Conservation (phyloP, 2,113 vertebrate species). For the Myiagra hebetior region DNA sequence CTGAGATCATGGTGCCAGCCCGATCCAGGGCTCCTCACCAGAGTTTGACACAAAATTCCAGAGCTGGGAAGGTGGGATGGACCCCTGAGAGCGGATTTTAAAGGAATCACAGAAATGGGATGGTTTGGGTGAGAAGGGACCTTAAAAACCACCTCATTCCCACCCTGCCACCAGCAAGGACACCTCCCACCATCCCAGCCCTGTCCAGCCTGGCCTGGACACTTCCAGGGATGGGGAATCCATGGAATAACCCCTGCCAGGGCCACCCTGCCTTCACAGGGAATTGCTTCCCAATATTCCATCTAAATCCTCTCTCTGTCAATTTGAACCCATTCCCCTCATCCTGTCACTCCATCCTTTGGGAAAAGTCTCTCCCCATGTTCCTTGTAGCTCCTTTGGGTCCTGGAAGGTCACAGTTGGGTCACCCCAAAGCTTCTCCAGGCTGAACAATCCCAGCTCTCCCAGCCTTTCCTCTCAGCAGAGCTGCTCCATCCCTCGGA, state of each 20-base stretch:
- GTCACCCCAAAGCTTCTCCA: neutral
- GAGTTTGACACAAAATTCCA: rapidly evolving
- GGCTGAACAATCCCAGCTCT: neutral
- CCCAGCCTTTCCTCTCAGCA: neutral
- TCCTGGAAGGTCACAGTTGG: neutral
- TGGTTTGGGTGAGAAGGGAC: neutral
- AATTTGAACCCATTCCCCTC: neutral
- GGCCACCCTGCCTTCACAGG: rapidly evolving
- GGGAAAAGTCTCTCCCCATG: neutral
- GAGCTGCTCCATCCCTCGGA: neutral
- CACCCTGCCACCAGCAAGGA: rapidly evolving
- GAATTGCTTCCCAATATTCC: neutral
- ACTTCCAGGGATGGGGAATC: neutral
- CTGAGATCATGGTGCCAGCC: rapidly evolving
- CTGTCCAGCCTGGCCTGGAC: neutral
- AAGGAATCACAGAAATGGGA: neutral
- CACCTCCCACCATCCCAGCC: neutral
- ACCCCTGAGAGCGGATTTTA: neutral
- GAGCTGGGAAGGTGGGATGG: neutral
- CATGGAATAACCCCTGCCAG: neutral
- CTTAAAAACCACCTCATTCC: neutral
- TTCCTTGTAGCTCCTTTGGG: too few relatives aligned
- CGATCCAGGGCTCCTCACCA: neutral
- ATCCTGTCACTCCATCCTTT: neutral
- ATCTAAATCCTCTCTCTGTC: neutral